Conservation (phyloP, 2,797 vertebrate species). For the Neostethus bicornis region DNA sequence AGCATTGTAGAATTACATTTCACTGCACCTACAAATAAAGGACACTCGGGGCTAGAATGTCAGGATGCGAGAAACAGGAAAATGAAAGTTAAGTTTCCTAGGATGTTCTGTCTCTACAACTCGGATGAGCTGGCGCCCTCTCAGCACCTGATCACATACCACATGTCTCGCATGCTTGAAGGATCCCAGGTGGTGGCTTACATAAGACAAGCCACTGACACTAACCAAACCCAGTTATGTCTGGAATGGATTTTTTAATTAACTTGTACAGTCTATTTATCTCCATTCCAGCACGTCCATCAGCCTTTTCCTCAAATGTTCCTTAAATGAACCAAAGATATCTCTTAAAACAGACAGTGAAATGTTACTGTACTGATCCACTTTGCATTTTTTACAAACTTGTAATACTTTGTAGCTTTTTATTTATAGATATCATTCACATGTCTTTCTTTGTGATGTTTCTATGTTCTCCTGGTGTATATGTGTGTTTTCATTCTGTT, state of each 20-base stretch:
- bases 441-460: not conserved
- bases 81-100: constrained; percentile 4
- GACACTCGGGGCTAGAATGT: not conserved
- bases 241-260: constrained; percentile 77
- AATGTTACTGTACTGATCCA: not conserved
- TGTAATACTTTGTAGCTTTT: too few relatives aligned
- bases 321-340: too few relatives aligned
- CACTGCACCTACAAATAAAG: not conserved
- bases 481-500: too few relatives aligned
- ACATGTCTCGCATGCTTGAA: constrained; percentile 69
- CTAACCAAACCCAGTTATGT: constrained; percentile 67
- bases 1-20: not conserved
- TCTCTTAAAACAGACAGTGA: not conserved
- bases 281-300: constrained; percentile 28
- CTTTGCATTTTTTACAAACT: too few relatives aligned
- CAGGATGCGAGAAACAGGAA: not conserved
- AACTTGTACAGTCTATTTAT: constrained; percentile 43
- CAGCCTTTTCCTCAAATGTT: constrained; percentile 30
- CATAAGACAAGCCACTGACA: constrained; percentile 58
- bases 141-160: constrained; percentile 49
- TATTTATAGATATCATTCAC: too few relatives aligned
- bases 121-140: constrained; percentile 16
- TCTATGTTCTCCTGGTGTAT: too few relatives aligned
- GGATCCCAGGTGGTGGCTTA: constrained; percentile 74
- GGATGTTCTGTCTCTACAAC: not conserved